Evolutionary conservation across 2,113 vertebrate species (phyloP).

Genomic region (Limnothrissa miodon): DNA sequence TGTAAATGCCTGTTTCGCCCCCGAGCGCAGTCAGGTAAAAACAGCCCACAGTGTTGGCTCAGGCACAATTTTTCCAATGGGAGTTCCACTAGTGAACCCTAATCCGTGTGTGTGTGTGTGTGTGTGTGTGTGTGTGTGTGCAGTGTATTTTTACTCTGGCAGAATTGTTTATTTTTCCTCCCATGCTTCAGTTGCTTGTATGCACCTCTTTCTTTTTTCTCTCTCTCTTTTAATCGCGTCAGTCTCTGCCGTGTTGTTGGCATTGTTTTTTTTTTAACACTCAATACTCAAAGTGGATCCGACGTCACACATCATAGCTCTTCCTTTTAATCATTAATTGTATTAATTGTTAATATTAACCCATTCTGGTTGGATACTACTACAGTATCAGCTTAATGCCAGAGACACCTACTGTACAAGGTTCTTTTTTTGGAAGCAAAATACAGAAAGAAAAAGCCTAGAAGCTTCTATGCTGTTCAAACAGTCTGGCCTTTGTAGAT

Average conservation of each 20-base stretch:
- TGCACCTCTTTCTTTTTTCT: neutral
- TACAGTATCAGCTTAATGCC: neutral
- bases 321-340: too few relatives aligned
- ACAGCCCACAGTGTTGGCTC: constrained; percentile 69
- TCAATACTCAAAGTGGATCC: neutral
- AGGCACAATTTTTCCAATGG: constrained; percentile 69
- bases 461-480: neutral
- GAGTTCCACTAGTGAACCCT: constrained; percentile 68
- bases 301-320: neutral
- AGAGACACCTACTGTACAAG: neutral
- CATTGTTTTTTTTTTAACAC: neutral
- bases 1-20: constrained; percentile 68
- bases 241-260: neutral
- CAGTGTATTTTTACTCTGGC: neutral
- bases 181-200: neutral
- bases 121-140: neutral
- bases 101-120: constrained; percentile 23
- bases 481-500: neutral
- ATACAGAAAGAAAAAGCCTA: neutral
- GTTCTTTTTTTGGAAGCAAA: neutral
- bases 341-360: too few relatives aligned
- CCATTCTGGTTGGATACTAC: neutral
- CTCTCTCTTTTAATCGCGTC: neutral
- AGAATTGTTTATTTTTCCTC: neutral
- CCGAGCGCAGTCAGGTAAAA: constrained; percentile 58